Evolutionary conservation across 2,797 vertebrate genomes (phyloP).

Genomic region (Hyperoplus immaculatus): DNA sequence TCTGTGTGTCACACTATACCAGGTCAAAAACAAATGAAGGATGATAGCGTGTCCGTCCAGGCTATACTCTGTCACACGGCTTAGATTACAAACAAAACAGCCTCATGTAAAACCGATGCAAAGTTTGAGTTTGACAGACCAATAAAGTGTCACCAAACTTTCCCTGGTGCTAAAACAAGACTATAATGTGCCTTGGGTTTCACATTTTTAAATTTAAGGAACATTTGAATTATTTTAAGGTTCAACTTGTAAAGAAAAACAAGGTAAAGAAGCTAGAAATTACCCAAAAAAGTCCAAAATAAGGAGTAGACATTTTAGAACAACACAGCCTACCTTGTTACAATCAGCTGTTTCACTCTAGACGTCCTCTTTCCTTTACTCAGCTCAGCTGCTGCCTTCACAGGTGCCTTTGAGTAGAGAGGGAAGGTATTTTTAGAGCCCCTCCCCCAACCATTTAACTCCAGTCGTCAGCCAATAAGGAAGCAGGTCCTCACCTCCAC

Average conservation of each 20-base stretch:
- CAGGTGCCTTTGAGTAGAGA: slow-evolving; percentile 39
- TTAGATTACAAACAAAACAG: slow-evolving; percentile 62
- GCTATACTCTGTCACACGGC: background rate
- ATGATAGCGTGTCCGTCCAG: background rate
- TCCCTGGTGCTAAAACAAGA: background rate
- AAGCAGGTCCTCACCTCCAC: slow-evolving; percentile 63
- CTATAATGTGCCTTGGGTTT: too few species aligned
- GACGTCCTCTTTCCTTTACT: slow-evolving; percentile 17
- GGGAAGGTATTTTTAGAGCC: slow-evolving; percentile 52
- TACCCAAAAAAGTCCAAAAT: background rate
- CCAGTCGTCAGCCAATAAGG: slow-evolving; percentile 66
- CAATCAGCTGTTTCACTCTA: background rate
- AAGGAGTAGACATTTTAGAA: background rate
- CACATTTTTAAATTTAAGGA: background rate
- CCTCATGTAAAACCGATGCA: slow-evolving; percentile 57
- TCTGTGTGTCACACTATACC: background rate
- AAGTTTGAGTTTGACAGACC: slow-evolving; percentile 3
- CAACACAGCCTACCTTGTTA: slow-evolving; percentile 48
- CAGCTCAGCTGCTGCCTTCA: slow-evolving; percentile 31
- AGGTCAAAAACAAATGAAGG: background rate
- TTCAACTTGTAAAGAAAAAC: background rate
- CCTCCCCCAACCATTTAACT: slow-evolving; percentile 26
- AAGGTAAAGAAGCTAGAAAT: background rate
- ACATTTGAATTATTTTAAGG: background rate
- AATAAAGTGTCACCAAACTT: background rate